These are phyloP conservation scores for Apodemia zela DNA, from an alignment of 2,888 invertebrate genomes.

Conservation along the genomic window DNA sequence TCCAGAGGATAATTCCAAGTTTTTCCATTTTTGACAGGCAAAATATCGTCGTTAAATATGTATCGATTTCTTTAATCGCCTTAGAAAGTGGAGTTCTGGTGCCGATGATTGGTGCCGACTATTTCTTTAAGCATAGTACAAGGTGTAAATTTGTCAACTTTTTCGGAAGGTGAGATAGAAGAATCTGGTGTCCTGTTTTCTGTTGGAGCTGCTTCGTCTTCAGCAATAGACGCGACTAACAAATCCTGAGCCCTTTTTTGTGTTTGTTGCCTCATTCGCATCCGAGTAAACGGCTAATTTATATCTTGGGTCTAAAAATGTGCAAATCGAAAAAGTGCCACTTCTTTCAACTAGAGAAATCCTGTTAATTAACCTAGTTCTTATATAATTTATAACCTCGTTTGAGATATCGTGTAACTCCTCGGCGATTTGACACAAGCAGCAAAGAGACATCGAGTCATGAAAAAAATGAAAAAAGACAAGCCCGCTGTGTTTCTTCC, in stretches of 20 bases:
- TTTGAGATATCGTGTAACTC: no score
- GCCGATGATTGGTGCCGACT: slow-evolving; percentile 20
- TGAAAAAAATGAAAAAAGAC: no score
- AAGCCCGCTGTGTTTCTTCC: no score
- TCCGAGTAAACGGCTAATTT: neutral
- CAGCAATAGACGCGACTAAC: no score
- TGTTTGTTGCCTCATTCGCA: slow-evolving; percentile 24
- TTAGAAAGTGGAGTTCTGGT: slow-evolving; percentile 29
- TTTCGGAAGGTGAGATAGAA: no score
- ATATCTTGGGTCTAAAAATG: slow-evolving; percentile 6
- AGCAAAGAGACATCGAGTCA: slow-evolving; percentile 31
- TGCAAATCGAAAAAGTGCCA: no score
- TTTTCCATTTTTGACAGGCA: slow-evolving; percentile 22
- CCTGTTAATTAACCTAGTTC: slow-evolving; percentile 1
- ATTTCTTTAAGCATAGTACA: slow-evolving; percentile 30
- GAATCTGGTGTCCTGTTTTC: no score
- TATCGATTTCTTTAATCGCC: slow-evolving; percentile 31
- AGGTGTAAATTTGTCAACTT: slow-evolving; percentile 32
- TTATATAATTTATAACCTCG: neutral
- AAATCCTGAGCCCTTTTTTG: no score
- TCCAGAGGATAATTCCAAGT: slow-evolving; percentile 32
- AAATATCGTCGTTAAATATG: slow-evolving; percentile 31
- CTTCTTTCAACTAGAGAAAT: slow-evolving; percentile 15
- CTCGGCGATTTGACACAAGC: slow-evolving; percentile 24
- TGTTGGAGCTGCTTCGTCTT: no score